Evolutionary conservation across 2,888 invertebrate genomes (phyloP).

Genomic region (Lathronympha strigana): DNA sequence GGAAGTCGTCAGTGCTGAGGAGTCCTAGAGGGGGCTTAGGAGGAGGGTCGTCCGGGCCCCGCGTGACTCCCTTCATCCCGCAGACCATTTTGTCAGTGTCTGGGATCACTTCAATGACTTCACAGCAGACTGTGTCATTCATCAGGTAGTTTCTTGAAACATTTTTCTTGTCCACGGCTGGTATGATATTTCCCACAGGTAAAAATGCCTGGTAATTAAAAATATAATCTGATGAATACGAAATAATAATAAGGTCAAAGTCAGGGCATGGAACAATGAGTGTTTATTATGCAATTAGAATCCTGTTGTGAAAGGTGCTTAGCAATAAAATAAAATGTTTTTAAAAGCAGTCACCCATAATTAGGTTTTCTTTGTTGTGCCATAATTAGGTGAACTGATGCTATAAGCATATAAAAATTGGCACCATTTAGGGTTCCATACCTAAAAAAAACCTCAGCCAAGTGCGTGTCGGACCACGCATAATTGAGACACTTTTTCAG

Average conservation of each 20-base stretch:
- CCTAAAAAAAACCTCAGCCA: no score
- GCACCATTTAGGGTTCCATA: no score
- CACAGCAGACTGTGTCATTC: constrained; percentile 94
- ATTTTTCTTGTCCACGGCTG: constrained; percentile 92
- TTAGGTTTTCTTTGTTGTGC: background rate
- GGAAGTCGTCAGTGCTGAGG: constrained; percentile 92
- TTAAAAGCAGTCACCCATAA: background rate
- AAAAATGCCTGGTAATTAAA: constrained; percentile 83
- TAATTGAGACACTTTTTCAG: no score
- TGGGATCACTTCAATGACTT: constrained; percentile 93
- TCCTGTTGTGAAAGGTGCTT: background rate
- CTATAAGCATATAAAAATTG: no score
- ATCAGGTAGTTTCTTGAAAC: constrained; percentile 90
- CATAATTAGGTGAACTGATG: no score
- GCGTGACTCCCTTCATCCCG: constrained; percentile 92
- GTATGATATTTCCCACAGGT: constrained; percentile 88
- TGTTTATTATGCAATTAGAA: constrained; percentile 21
- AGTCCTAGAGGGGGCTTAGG: constrained; percentile 91
- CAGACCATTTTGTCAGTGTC: constrained; percentile 94
- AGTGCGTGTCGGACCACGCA: no score
- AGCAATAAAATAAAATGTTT: background rate
- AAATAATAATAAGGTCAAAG: constrained; percentile 9
- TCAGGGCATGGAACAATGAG: constrained; percentile 9
- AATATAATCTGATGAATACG: constrained; percentile 28
- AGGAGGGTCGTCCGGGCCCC: constrained; percentile 87